phyloP scores from a whole-genome alignment of 2,888 invertebrate genomes.

The Sphaerophoria rueppellii region DNA sequence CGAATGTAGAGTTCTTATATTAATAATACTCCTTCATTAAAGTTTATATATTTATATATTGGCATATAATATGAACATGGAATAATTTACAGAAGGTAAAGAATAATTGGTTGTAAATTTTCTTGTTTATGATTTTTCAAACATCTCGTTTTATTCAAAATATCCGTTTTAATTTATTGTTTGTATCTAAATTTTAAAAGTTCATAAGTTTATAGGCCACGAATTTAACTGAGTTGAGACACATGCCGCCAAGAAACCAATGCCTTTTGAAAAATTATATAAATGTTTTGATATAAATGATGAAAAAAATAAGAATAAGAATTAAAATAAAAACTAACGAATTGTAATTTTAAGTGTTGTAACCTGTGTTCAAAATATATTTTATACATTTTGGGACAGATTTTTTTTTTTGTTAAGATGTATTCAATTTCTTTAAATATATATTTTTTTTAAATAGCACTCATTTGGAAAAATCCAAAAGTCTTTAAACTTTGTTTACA shows the following conservation, averaged over 20 bases:
- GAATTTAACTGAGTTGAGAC: conserved; percentile 79
- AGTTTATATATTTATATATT: conserved; percentile 13
- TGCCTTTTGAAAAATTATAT: conserved; percentile 85
- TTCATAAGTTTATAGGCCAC: conserved; percentile 69
- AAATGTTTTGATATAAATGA: conserved; percentile 77
- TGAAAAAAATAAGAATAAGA: conserved; percentile 20
- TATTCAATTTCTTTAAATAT: neutral
- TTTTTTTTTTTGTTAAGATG: conserved; percentile 20
- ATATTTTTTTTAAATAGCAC: conserved; percentile 31
- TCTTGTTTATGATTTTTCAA: conserved; percentile 40
- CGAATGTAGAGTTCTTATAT: conserved; percentile 13
- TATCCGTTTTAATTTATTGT: conserved; percentile 39
- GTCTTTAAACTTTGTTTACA: too few relatives aligned
- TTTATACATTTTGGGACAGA: conserved; percentile 18
- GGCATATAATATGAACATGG: conserved; percentile 55
- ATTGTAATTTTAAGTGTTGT: conserved; percentile 24
- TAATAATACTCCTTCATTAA: conserved; percentile 42
- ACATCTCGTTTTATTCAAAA: conserved; percentile 42
- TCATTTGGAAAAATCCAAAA: too few relatives aligned
- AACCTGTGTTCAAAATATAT: conserved; percentile 49
- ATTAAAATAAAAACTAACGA: neutral
- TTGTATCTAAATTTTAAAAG: conserved; percentile 51
- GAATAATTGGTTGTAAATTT: conserved; percentile 39
- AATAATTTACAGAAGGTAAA: conserved; percentile 80
- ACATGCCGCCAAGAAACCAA: conserved; percentile 91